phyloP scores from a whole-genome alignment of 2,888 invertebrate species.

The Monochamus alternatus region DNA sequence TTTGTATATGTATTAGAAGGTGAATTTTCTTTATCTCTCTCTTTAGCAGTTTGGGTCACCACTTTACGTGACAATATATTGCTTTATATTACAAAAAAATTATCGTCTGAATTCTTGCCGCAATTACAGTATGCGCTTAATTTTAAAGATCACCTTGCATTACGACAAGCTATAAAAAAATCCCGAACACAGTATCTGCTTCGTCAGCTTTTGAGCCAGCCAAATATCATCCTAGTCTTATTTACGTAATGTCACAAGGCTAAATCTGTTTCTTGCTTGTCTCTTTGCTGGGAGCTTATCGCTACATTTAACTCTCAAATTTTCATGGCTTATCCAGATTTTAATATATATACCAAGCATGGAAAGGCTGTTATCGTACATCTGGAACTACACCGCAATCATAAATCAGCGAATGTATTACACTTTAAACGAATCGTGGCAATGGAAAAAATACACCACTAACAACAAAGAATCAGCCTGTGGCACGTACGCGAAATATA shows the following conservation, averaged over 20 bases:
- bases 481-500: constrained; percentile 12
- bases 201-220: no score
- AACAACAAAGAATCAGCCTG: not conserved
- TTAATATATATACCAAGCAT: constrained; percentile 2
- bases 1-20: no score
- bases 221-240: no score
- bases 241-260: constrained; percentile 53
- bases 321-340: constrained; percentile 25
- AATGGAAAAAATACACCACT: not conserved
- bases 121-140: no score
- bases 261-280: constrained; percentile 41
- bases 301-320: constrained; percentile 44
- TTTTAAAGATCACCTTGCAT: no score
- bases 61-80: no score
- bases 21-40: no score
- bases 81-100: no score
- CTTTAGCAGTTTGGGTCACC: no score
- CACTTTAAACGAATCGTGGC: constrained; percentile 11
- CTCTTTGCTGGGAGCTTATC: constrained; percentile 48
- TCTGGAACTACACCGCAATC: constrained; percentile 3
- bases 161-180: no score
- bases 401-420: constrained; percentile 19
- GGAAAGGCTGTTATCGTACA: constrained; percentile 1
- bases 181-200: no score
- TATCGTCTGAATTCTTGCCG: no score